phyloP scores from a whole-genome alignment of 2,888 invertebrate genomes.

The Arge pagana region DNA sequence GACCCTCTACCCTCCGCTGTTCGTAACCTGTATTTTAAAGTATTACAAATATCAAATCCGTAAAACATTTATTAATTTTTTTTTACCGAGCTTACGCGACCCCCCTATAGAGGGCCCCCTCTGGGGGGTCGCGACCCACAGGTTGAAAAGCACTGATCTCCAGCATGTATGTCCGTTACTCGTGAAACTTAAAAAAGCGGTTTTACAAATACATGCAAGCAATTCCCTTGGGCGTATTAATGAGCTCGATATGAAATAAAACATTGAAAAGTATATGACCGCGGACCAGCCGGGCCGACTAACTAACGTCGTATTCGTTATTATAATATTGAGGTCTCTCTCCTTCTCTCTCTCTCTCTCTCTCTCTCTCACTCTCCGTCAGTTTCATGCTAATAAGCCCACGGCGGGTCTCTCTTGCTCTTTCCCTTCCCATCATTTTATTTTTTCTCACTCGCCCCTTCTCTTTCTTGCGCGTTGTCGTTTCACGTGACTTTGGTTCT shows the following conservation, averaged over 20 bases:
- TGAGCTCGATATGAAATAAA: conserved; percentile 39
- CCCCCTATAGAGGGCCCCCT: too few relatives aligned
- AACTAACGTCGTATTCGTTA: conserved; percentile 39
- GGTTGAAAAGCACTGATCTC: too few relatives aligned
- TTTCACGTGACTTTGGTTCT: conserved; percentile 16
- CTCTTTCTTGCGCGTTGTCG: not conserved
- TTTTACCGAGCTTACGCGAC: too few relatives aligned
- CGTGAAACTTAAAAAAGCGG: not conserved
- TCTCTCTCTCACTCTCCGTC: conserved; percentile 19
- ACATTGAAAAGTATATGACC: conserved; percentile 31
- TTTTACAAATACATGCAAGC: conserved; percentile 11
- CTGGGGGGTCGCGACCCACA: too few relatives aligned
- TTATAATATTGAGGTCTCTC: conserved; percentile 42
- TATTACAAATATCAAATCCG: too few relatives aligned
- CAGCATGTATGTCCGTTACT: too few relatives aligned
- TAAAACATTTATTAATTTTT: too few relatives aligned
- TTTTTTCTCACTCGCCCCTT: conserved; percentile 10
- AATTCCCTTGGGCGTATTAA: conserved; percentile 31
- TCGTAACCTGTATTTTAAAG: too few relatives aligned
- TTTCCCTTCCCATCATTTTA: conserved; percentile 8
- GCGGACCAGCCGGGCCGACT: conserved; percentile 37
- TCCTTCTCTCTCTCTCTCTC: conserved; percentile 29
- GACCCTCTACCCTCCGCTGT: too few relatives aligned
- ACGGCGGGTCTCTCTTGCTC: conserved; percentile 28
- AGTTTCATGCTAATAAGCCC: conserved; percentile 42